Base-by-base conservation (phyloP, 2,797 vertebrate genomes). In the Platyrinchus mystaceus region DNA sequence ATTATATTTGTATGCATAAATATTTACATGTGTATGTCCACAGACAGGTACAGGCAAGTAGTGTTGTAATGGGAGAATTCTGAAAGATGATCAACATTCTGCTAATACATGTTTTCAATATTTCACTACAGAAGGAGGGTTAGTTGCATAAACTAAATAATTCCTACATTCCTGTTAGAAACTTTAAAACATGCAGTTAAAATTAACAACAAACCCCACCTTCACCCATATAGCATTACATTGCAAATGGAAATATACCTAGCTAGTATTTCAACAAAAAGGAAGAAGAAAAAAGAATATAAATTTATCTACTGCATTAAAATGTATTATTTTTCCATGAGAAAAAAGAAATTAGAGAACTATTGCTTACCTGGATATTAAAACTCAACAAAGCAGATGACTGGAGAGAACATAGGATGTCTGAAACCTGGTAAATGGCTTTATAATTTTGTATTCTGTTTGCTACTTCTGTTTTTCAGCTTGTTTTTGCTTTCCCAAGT, bases 11-110 rank as follows among this genome's bases (percentile, higher is more conserved):
- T 0, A 8, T 8, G 13, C 26, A 3, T 7, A 8, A 30, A 6
- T 53, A 24, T 46, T 46, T 7, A 2, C 22, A 1, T 2, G 4
- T 11, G 12, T 21, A 34, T 39, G 13, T 7, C 9, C 49, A 10
- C 19, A 4, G 1, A 4, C 2, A 1, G 30, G 2, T 1, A 3
- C 23, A 24, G 22, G 9, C 62, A 58, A 12, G 23, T 8, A 41
- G 18, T 2, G 1, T 36, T 50, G 41, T 22, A n/a, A 62, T 3
- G 14, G 1, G 16, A 20, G 41, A 82, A 6, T 30, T 19, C 21
- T 67, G 68, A 8, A 32, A 59, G 82, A 20, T 1, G 1, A 7
- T 32, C 41, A 20, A 3, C 5, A 10, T 53, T 53, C 47, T 73
- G 24, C 22, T 69, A 39, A 26, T 7, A 4, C 2, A 19, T 1